Evolutionary conservation across 2,888 invertebrate genomes (phyloP).

Genomic region (Ichneumoninae sp.): DNA sequence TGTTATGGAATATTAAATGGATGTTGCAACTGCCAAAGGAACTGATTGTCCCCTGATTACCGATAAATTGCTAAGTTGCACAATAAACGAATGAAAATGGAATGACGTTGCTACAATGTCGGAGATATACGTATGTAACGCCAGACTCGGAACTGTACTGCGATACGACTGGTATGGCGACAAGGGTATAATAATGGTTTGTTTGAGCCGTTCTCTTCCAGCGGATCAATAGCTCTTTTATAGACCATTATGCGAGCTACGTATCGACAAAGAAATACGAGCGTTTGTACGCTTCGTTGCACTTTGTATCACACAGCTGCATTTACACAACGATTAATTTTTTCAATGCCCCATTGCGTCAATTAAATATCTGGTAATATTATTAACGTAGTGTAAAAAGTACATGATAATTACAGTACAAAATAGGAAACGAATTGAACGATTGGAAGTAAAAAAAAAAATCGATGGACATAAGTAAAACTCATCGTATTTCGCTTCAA

Average conservation of each 20-base stretch:
- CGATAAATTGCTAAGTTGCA: constrained; percentile 45
- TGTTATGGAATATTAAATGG: constrained; percentile 19
- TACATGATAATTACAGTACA: neutral
- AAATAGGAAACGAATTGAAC: neutral
- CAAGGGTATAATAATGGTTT: constrained; percentile 26
- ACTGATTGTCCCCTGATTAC: neutral
- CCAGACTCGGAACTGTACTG: constrained; percentile 9
- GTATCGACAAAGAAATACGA: constrained; percentile 25
- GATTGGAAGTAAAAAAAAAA: neutral
- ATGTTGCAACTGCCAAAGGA: constrained; percentile 14
- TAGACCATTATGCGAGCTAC: constrained; percentile 44
- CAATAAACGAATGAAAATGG: constrained; percentile 39
- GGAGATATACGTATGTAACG: constrained; percentile 6
- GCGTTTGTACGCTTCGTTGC: neutral
- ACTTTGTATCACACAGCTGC: neutral
- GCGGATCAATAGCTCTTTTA: constrained; percentile 56
- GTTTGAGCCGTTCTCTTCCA: constrained; percentile 26
- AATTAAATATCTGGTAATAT: neutral
- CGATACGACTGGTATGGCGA: constrained; percentile 12
- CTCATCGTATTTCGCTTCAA: too few species aligned
- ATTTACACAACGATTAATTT: neutral
- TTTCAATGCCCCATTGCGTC: neutral
- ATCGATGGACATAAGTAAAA: too few species aligned
- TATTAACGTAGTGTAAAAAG: neutral
- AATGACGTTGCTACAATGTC: constrained; percentile 25